phyloP scores from a whole-genome alignment of 2,888 invertebrate genomes.

The Tubiluchus corallicola region DNA sequence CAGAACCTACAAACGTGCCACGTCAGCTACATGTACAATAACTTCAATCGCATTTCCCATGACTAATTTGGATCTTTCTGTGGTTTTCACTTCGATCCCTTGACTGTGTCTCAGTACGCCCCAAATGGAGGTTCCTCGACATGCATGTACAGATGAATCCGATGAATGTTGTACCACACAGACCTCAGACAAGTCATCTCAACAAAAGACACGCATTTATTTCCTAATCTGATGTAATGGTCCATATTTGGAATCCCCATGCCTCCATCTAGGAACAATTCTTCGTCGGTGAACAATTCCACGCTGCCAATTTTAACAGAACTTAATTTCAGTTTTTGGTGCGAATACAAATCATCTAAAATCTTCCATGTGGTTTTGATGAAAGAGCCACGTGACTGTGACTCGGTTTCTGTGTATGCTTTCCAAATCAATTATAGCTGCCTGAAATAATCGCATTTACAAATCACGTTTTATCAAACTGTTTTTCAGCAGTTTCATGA shows the following conservation, averaged over 20 bases:
- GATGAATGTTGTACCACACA: not conserved
- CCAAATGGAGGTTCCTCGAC: not conserved
- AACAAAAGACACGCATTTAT: not conserved
- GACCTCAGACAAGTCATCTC: not conserved
- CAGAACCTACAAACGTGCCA: not conserved
- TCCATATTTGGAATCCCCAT: not conserved
- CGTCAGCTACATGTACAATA: not conserved
- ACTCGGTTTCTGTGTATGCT: no score
- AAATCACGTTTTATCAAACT: no score
- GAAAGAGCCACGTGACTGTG: no score
- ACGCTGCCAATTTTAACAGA: no score
- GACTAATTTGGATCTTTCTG: not conserved
- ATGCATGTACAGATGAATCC: not conserved
- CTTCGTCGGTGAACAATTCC: no score
- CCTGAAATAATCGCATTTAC: no score
- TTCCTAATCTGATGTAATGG: not conserved
- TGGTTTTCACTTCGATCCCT: not conserved
- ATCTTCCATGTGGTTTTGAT: no score
- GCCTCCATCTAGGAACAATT: no score
- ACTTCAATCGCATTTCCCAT: not conserved
- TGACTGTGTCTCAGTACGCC: not conserved
- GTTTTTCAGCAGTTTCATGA: no score
- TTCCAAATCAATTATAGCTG: no score
- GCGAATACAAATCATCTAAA: no score
- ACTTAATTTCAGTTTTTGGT: no score